Base-by-base conservation (phyloP, 2,888 invertebrate genomes). In the Punctoribates punctum region DNA sequence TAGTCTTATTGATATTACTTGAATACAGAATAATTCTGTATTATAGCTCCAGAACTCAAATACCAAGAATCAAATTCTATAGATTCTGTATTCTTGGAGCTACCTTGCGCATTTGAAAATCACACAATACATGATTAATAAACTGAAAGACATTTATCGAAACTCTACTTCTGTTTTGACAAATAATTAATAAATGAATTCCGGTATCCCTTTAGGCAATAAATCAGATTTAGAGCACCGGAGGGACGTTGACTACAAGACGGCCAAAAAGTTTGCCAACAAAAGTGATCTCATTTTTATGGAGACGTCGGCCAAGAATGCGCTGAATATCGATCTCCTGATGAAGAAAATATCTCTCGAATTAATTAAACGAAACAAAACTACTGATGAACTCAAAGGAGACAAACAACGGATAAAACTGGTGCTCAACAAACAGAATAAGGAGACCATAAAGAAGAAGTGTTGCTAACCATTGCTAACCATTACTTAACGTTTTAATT, bases 201-300 rank as follows among this genome's bases (percentile, higher is more conserved):
- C 20, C 13, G 23, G 5, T 54, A 20, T 54, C n/a, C 4, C 27
- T 62, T 62, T 17, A 70, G 70, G 70, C 46, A 70, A 46, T 70
- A 70, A 70, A 70, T 70, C 70, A 70, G 70, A 70, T 70, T 70
- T 70, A 70, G 70, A 70, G 46, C 42, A 70, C 23, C 38, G 42
- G 38, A 70, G 70, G 23, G 46, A 42, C n/a, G 70, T 70, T 70
- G 70, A 70, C 20, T 42, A 70, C n/a, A 70, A 70, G 38, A 46
- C 23, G 38, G 70, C 70, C 20, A 70, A 70, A 70, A 70, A 25
- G 70, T 70, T 70, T 46, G 70, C 70, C 4, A 70, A 70, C 23
- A 70, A 70, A 38, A 42, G 29, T 11, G 42, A 42, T 34, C 70
- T 70, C 42, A 70, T 70, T 70, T 70, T 70, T 70, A 70, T 70